Evolutionary conservation across 1,140 invertebrate genomes (phyloP).

Genomic region (Bombus polaris): DNA sequence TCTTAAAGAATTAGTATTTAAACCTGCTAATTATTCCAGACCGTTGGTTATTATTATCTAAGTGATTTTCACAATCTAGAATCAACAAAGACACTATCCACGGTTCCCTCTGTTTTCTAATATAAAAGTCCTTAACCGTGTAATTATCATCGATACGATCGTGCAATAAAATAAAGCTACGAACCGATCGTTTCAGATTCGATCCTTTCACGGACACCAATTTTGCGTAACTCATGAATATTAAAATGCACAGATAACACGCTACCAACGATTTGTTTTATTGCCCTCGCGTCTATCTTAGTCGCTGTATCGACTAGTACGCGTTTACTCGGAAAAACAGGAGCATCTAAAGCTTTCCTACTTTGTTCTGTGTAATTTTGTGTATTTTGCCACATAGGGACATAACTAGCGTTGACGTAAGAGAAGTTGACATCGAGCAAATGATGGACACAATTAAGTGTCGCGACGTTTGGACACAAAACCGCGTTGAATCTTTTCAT

Average conservation of each 20-base stretch:
- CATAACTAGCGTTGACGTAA: neutral
- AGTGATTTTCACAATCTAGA: conserved; percentile 12
- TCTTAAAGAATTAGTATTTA: conserved; percentile 30
- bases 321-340: neutral
- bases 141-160: neutral
- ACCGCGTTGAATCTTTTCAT: neutral
- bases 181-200: neutral
- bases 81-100: conserved; percentile 3
- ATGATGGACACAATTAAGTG: neutral
- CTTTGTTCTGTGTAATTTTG: neutral
- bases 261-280: conserved; percentile 16
- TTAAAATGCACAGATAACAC: neutral
- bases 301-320: neutral
- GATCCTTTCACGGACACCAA: no score
- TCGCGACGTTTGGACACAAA: neutral
- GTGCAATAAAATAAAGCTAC: no score
- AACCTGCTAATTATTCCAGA: conserved; percentile 25
- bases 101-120: neutral
- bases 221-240: neutral
- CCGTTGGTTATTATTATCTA: neutral
- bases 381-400: neutral
- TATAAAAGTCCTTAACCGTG: neutral
- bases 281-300: neutral
- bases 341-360: no score
- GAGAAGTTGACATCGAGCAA: neutral